A percentile compares a stretch with the other conserved stretches of the same genome.
Evolutionary conservation across 64 coral and sea anemone species (phyloP).

Genomic region (Actinia equina): DNA sequence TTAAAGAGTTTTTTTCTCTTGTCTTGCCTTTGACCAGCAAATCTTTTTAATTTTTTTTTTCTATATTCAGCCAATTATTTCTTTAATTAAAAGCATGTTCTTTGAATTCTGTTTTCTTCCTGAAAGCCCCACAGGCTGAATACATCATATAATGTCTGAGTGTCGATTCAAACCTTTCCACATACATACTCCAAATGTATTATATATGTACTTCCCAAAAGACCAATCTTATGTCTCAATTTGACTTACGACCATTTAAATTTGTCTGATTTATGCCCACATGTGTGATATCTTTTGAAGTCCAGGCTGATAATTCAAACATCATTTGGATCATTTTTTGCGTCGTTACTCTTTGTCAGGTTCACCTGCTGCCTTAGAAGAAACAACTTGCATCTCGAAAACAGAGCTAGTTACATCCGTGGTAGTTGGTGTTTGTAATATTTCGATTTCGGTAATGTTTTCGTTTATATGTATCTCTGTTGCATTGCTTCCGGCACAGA

Average conservation of each 20-base stretch:
- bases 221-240: background rate
- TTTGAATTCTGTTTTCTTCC: background rate
- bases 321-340: background rate
- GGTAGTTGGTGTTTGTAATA: background rate
- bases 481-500: background rate
- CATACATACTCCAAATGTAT: no score
- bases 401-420: background rate
- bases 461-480: background rate
- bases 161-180: background rate
- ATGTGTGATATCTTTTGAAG: background rate
- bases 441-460: background rate
- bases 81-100: no score
- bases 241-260: background rate
- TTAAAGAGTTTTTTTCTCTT: no score
- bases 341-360: background rate
- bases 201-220: background rate
- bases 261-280: background rate
- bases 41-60: no score
- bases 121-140: background rate
- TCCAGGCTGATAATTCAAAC: background rate
- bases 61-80: no score
- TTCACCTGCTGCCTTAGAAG: constrained; percentile 1
- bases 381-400: background rate
- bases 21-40: no score
- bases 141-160: background rate